Base-by-base conservation (phyloP, 2,113 vertebrate species). In the Eira barbara region DNA sequence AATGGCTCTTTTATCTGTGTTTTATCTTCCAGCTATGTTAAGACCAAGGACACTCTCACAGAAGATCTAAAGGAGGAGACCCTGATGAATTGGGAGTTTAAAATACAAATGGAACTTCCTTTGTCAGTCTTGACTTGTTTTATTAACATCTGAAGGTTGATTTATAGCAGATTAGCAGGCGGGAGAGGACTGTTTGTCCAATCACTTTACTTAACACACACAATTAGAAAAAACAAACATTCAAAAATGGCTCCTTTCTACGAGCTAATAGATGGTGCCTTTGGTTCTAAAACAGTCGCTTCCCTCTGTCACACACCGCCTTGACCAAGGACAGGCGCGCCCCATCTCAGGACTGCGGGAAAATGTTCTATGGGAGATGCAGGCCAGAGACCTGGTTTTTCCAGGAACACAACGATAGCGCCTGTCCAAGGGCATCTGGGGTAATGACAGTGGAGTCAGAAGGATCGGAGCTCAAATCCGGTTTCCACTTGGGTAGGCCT, bases 11-110 rank as follows among this genome's bases (percentile, higher is more conserved):
- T 98, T 89, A 97, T 97, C 98, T 97, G 97, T 27, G 2, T 98
- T 97, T 98, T 98, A 95, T 97, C 98, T 98, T 84, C 94, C 98
- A 97, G 98, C 98, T 97, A 55, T 97, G 71, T 83, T 47, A 10
- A 96, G 55, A 71, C 65, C 97, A 97, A 98, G 98, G 98, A 98
- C 97, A 94, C 74, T 20, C 82, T 23, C n/a, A 29, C 82, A 88
- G 95, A 52, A 74, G 85, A 98, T 81, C 91, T 92, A n/a, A 96
- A 97, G 80, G 89, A 97, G 96, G 74, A 96, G 97, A 98, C 97
- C 97, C 92, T 74, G 84, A 95, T 95, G 92, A 88, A 97, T 89
- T 98, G 36, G 0, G 42, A 91, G 92, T 95, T 96, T 81, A 94
- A 97, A 94, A 98, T 97, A 97, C 97, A 83, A 92, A 74, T 17